phyloP scores from a whole-genome alignment of 1,140 invertebrate species.

The Helicoverpa zea region DNA sequence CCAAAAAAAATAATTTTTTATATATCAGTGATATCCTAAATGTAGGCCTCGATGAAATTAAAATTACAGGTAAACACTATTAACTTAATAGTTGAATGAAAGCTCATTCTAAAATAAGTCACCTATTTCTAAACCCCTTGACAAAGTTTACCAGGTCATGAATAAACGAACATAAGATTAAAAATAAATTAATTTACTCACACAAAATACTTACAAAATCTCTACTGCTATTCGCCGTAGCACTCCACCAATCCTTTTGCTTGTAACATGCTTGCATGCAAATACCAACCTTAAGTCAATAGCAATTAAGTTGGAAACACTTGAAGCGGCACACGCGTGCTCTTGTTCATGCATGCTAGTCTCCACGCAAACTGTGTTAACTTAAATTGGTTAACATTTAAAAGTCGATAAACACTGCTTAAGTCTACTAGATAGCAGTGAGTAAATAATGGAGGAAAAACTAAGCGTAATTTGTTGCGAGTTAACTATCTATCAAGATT shows the following conservation, averaged over 20 bases:
- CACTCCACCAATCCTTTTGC: background rate
- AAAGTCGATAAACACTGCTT: constrained; percentile 41
- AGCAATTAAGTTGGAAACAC: constrained; percentile 20
- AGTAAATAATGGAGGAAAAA: constrained; percentile 39
- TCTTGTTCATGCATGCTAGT: constrained; percentile 27
- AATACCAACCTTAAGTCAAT: constrained; percentile 24
- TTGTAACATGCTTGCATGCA: constrained; percentile 11
- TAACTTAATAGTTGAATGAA: background rate
- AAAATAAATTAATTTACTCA: constrained; percentile 16
- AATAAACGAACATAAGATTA: background rate
- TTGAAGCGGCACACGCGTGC: constrained; percentile 26
- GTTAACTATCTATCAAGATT: constrained; percentile 27
- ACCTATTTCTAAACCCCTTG: background rate
- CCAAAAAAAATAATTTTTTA: no score
- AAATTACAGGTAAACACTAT: no score
- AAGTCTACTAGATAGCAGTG: constrained; percentile 19
- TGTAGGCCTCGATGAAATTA: no score
- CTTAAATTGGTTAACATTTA: constrained; percentile 48
- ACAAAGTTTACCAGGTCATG: background rate
- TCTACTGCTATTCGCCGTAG: background rate
- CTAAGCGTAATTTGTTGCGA: constrained; percentile 15
- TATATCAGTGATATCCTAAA: no score
- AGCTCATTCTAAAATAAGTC: no score
- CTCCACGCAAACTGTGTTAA: constrained; percentile 41
- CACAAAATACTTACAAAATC: constrained; percentile 35